phyloP scores from a whole-genome alignment of 2,113 vertebrate species.

The Heliornis fulica region DNA sequence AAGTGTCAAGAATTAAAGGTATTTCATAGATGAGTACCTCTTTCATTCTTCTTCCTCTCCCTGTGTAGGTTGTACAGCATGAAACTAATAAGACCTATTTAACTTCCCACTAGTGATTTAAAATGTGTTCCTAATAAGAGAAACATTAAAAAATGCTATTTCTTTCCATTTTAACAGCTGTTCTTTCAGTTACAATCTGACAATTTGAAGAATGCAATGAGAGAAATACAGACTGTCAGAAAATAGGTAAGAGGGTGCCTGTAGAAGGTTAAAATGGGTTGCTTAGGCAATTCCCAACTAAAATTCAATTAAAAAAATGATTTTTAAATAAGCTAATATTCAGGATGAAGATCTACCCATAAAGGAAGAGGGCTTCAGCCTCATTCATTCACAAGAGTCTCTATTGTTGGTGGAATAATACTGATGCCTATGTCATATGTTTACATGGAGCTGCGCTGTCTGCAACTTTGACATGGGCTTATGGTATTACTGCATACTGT shows the following conservation, averaged over 20 bases:
- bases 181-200: neutral
- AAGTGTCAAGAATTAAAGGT: neutral
- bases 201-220: neutral
- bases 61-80: neutral
- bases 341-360: neutral
- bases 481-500: neutral
- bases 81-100: neutral
- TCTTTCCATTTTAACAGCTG: neutral
- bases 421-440: neutral
- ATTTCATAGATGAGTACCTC: neutral
- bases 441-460: neutral
- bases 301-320: neutral
- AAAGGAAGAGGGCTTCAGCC: neutral
- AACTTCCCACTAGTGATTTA: neutral
- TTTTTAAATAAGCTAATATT: neutral
- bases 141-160: neutral
- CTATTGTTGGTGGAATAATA: neutral
- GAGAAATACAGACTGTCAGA: neutral
- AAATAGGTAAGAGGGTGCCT: neutral
- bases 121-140: neutral
- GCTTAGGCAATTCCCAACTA: neutral
- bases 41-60: neutral
- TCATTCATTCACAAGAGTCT: neutral
- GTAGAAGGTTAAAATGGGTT: neutral
- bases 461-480: fast-evolving